A percentile compares a stretch with the other conserved stretches of the same genome.
Evolutionary conservation across 2,797 vertebrate genomes (phyloP).

Genomic region (Sebastes wilsoni): DNA sequence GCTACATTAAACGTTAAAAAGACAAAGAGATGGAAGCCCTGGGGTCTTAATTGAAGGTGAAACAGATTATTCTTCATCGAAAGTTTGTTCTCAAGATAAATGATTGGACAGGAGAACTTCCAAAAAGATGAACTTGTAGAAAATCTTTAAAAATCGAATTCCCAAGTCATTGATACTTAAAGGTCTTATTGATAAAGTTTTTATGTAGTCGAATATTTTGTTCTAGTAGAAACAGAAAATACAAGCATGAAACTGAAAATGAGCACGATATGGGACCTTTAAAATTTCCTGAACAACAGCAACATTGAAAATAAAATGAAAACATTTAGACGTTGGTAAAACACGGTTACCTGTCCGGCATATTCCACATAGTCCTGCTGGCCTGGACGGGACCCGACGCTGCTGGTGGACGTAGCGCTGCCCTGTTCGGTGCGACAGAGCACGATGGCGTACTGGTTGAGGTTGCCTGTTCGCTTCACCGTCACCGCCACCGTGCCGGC

Average conservation of each 20-base stretch:
- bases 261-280: too few species aligned
- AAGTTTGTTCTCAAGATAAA: neutral
- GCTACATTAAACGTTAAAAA: neutral
- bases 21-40: neutral
- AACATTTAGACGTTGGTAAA: neutral
- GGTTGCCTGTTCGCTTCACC: slow-evolving; percentile 90
- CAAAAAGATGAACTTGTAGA: neutral
- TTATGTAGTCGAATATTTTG: neutral
- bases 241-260: too few species aligned
- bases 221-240: too few species aligned
- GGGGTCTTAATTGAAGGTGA: neutral
- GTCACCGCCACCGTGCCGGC: slow-evolving; percentile 87
- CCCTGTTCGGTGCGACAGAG: slow-evolving; percentile 91
- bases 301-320: neutral
- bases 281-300: neutral
- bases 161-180: too few species aligned
- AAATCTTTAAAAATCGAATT: too few species aligned
- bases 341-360: slow-evolving; percentile 88
- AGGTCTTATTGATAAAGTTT: too few species aligned
- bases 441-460: slow-evolving; percentile 95
- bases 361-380: slow-evolving; percentile 94
- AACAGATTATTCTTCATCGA: neutral
- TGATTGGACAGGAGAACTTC: neutral
- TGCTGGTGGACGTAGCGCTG: slow-evolving; percentile 85
- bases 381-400: slow-evolving; percentile 71